Evolutionary conservation across 92 coral and sea anemone species (phyloP).

Genomic region (Epizoanthus rinbou): DNA sequence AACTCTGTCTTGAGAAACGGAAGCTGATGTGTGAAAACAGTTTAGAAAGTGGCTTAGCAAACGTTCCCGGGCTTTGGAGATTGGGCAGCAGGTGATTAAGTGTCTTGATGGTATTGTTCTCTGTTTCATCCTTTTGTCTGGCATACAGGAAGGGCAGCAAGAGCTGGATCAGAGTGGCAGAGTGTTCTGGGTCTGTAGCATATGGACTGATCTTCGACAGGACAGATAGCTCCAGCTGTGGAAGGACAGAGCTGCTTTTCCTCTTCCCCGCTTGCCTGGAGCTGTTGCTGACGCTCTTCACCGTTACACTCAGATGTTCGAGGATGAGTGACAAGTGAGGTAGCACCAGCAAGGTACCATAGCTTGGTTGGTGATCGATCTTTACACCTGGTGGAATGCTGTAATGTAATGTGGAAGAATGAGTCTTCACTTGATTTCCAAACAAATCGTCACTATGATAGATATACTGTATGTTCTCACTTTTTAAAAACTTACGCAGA

Average conservation of each 20-base stretch:
- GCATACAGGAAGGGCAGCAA: constrained; percentile 74
- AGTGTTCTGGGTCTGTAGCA: constrained; percentile 74
- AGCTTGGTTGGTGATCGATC: constrained; percentile 31
- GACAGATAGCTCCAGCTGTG: constrained; percentile 84
- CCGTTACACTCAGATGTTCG: constrained; percentile 70
- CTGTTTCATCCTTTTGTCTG: constrained; percentile 76
- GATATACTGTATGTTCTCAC: no score
- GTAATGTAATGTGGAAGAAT: neutral
- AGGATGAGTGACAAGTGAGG: constrained; percentile 73
- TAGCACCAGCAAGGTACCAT: constrained; percentile 71
- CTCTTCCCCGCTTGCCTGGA: constrained; percentile 55
- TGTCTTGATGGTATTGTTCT: constrained; percentile 72
- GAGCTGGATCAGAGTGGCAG: constrained; percentile 63
- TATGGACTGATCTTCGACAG: constrained; percentile 93
- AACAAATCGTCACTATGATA: no score
- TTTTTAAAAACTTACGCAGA: no score
- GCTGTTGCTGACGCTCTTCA: constrained; percentile 64
- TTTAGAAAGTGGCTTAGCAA: constrained; percentile 67
- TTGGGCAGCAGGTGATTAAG: constrained; percentile 73
- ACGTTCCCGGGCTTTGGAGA: constrained; percentile 57
- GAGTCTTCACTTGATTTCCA: no score
- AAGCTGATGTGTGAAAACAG: constrained; percentile 78
- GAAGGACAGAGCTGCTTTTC: constrained; percentile 65
- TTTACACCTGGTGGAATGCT: constrained; percentile 24
- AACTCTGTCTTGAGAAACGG: constrained; percentile 79